Evolutionary conservation across 2,113 vertebrate species (phyloP).

Genomic region (Platysteira castanea): DNA sequence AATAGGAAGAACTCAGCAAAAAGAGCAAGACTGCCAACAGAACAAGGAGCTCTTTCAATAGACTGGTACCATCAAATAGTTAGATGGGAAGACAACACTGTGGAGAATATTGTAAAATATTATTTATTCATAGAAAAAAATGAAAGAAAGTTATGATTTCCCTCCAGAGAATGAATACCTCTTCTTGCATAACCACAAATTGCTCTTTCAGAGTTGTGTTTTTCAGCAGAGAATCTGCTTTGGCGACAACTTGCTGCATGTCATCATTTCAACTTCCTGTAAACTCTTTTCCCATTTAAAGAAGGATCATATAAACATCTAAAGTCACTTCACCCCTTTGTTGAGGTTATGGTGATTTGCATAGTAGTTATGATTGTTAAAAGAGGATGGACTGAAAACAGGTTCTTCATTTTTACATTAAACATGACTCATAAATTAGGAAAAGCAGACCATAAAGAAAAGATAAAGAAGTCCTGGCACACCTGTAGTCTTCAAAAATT

Average conservation of each 20-base stretch:
- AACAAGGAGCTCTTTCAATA: background rate
- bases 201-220: background rate
- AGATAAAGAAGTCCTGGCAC: background rate
- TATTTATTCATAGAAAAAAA: background rate
- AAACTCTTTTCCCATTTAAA: background rate
- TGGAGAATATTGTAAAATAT: background rate
- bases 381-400: background rate
- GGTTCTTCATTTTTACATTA: background rate
- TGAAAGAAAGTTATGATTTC: background rate
- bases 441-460: background rate
- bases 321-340: background rate
- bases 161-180: background rate
- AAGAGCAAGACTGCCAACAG: background rate
- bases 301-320: background rate
- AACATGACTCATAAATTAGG: background rate
- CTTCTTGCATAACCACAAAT: background rate
- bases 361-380: background rate
- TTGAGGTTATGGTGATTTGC: background rate
- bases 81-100: background rate
- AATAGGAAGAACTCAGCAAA: background rate
- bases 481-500: background rate
- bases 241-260: background rate
- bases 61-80: background rate
- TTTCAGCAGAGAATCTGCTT: background rate
- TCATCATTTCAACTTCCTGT: background rate